These are phyloP conservation scores for Rhegmatorhina hoffmannsi DNA, from an alignment of 2,113 vertebrate genomes.

Conservation along the genomic window DNA sequence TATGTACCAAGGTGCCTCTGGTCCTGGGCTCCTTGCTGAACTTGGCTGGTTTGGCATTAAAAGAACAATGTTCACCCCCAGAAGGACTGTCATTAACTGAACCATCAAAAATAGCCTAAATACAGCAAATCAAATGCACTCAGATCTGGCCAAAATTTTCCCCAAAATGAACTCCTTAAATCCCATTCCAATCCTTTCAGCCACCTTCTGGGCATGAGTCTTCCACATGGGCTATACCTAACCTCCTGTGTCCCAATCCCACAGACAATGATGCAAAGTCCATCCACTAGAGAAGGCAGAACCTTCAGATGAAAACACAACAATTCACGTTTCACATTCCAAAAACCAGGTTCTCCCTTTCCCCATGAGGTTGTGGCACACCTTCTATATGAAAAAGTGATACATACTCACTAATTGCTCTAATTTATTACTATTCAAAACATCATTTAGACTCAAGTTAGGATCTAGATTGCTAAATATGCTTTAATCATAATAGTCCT, in stretches of 20 bases:
- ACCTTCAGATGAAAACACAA: background rate
- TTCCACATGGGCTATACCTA: background rate
- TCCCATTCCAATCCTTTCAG: background rate
- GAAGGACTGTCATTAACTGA: background rate
- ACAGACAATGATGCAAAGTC: fast-evolving
- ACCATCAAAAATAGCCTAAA: background rate
- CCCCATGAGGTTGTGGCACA: fast-evolving
- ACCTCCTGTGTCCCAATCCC: background rate
- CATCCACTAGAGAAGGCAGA: background rate
- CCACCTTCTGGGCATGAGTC: background rate
- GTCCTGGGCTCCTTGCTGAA: background rate
- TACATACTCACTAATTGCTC: background rate
- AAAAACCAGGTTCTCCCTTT: background rate
- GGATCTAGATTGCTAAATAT: background rate
- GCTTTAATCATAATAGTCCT: background rate
- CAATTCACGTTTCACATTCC: fast-evolving
- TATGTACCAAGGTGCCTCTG: background rate
- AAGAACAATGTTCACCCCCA: background rate
- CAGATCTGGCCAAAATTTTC: background rate
- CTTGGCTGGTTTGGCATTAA: background rate
- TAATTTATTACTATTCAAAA: slow-evolving; percentile 3
- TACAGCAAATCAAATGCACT: background rate
- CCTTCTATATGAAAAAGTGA: fast-evolving
- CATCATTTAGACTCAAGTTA: background rate
- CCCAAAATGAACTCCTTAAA: background rate